Conservation (phyloP, 2,113 vertebrate species). For the Entelurus aequoreus region DNA sequence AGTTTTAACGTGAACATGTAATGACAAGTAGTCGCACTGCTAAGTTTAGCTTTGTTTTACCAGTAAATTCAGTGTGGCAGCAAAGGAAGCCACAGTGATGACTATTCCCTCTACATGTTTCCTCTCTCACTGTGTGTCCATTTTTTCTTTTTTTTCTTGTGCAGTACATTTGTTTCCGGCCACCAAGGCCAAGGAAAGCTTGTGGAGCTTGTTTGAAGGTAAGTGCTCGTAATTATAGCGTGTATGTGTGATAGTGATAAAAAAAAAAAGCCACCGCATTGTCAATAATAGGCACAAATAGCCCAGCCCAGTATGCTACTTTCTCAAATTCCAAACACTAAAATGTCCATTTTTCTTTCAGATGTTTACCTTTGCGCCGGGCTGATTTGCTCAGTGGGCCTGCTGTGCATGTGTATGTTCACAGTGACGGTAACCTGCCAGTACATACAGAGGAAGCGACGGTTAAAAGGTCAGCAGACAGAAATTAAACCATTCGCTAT, state of each 20-base stretch:
- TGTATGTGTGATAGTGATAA: slow-evolving; percentile 8
- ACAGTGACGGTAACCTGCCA: slow-evolving; percentile 84
- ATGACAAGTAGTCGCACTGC: slow-evolving; percentile 40
- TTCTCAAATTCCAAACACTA: slow-evolving; percentile 27
- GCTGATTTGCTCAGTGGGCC: slow-evolving; percentile 87
- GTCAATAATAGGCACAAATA: slow-evolving; percentile 39
- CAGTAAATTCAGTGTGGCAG: slow-evolving; percentile 55
- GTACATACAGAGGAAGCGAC: slow-evolving; percentile 81
- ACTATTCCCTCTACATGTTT: slow-evolving; percentile 46
- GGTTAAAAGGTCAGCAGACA: slow-evolving; percentile 77
- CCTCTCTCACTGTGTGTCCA: slow-evolving; percentile 8
- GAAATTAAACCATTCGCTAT: background rate
- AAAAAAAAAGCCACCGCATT: too few species aligned
- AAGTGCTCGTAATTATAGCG: slow-evolving; percentile 39
- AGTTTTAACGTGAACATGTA: background rate
- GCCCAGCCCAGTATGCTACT: slow-evolving; percentile 21
- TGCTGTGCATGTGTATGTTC: slow-evolving; percentile 88
- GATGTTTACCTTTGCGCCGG: slow-evolving; percentile 87
- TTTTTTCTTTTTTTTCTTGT: slow-evolving; percentile 22
- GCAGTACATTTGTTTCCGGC: slow-evolving; percentile 67
- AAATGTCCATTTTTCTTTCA: slow-evolving; percentile 59
- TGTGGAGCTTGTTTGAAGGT: slow-evolving; percentile 79
- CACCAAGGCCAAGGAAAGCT: slow-evolving; percentile 58
- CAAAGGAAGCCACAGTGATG: slow-evolving; percentile 53
- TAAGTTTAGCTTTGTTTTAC: slow-evolving; percentile 65